Percentiles rank a stretch among this genome's conserved stretches.
Conservation (phyloP, 2,888 invertebrate species). For the Cerastis leucographa region DNA sequence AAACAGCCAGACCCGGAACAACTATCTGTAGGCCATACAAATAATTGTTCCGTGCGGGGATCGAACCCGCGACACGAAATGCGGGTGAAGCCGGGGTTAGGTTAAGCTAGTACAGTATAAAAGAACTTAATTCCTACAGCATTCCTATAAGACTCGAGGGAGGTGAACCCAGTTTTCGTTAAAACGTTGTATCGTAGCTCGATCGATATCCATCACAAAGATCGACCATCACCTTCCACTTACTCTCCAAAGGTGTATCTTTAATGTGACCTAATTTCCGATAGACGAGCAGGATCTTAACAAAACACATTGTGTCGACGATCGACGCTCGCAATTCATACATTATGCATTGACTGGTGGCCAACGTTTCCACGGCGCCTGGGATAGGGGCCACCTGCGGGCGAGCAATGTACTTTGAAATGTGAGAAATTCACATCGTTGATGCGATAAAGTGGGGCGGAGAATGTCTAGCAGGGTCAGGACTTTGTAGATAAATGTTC, state of each 20-base stretch:
- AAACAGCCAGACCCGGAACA: no score
- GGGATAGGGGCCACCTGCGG: slow-evolving; percentile 74
- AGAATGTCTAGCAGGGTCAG: slow-evolving; percentile 7
- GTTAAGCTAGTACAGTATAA: no score
- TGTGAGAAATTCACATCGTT: slow-evolving; percentile 47
- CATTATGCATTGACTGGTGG: slow-evolving; percentile 83
- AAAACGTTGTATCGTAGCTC: no score
- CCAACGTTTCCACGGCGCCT: slow-evolving; percentile 70
- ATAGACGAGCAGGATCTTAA: slow-evolving; percentile 59
- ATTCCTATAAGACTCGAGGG: not conserved
- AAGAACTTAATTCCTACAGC: not conserved
- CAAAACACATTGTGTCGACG: slow-evolving; percentile 59
- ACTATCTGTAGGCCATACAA: no score
- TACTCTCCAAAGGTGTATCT: slow-evolving; percentile 1
- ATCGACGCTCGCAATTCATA: slow-evolving; percentile 67
- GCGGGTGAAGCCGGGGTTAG: no score
- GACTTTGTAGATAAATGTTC: not conserved
- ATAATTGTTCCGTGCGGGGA: no score
- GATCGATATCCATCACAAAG: not conserved
- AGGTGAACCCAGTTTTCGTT: not conserved
- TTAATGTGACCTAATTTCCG: slow-evolving; percentile 54
- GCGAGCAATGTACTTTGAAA: slow-evolving; percentile 69
- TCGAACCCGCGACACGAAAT: no score
- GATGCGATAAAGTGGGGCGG: slow-evolving; percentile 21
- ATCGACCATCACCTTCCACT: not conserved